These are phyloP conservation scores for Nebria brevicollis DNA, from an alignment of 2,888 invertebrate genomes.

Conservation along the genomic window DNA sequence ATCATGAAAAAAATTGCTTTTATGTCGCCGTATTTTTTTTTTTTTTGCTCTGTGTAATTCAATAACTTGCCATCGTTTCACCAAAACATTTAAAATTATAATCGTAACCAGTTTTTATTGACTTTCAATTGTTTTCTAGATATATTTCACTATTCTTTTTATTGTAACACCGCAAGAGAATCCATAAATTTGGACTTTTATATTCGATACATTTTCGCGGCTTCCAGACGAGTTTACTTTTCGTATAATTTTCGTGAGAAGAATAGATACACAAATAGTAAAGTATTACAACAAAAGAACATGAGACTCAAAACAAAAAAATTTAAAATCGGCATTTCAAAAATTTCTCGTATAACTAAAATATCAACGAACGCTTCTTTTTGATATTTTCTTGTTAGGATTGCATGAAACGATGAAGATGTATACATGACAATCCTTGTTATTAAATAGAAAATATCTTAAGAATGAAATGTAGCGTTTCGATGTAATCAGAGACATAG, in stretches of 20 bases:
- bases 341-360: too few relatives aligned
- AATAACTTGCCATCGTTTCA: constrained; percentile 22
- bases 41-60: constrained; percentile 2
- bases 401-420: neutral
- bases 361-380: too few relatives aligned
- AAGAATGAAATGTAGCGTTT: neutral
- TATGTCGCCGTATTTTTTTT: neutral
- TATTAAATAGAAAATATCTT: neutral
- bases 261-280: too few relatives aligned
- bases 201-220: neutral
- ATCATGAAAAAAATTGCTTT: constrained; percentile 10
- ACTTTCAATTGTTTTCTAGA: neutral
- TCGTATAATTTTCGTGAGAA: neutral
- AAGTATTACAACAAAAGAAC: too few relatives aligned
- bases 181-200: neutral
- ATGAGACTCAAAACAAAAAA: too few relatives aligned
- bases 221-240: neutral
- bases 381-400: too few relatives aligned
- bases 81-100: constrained; percentile 39
- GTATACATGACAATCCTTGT: neutral
- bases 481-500: neutral
- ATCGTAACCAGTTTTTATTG: constrained; percentile 31
- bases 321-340: too few relatives aligned
- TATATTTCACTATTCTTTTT: neutral
- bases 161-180: neutral